phyloP scores from a whole-genome alignment of 1,140 invertebrate species.

The Protaetia brevitarsis region DNA sequence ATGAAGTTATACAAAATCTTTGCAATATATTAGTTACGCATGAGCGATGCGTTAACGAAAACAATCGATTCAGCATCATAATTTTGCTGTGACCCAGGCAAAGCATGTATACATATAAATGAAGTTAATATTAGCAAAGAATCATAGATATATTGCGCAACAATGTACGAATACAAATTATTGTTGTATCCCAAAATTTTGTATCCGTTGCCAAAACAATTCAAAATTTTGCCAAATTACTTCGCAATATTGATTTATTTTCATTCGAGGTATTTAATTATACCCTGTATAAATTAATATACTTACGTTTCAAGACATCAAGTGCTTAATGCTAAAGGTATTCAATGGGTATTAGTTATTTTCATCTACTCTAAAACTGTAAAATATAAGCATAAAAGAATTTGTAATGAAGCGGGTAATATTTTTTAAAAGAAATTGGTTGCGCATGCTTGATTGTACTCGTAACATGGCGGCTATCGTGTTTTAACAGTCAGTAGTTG shows the following conservation, averaged over 20 bases:
- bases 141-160: constrained; percentile 6
- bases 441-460: constrained; percentile 17
- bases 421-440: constrained; percentile 6
- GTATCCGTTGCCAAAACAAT: not conserved
- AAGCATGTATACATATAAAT: constrained; percentile 16
- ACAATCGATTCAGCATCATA: constrained; percentile 21
- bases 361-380: too few species aligned
- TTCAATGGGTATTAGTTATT: too few species aligned
- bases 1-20: not conserved
- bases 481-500: constrained; percentile 23
- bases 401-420: constrained; percentile 14
- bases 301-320: not conserved
- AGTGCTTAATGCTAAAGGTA: too few species aligned
- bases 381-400: not conserved
- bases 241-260: constrained; percentile 21
- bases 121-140: constrained; percentile 21
- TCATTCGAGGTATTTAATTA: not conserved
- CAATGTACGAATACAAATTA: constrained; percentile 4
- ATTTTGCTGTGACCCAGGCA: constrained; percentile 10
- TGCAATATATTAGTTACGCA: constrained; percentile 20
- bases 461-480: constrained; percentile 28
- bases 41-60: constrained; percentile 25
- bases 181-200: constrained; percentile 12
- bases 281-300: not conserved
- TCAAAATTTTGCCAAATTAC: constrained; percentile 21